Conservation (phyloP, 2,797 vertebrate genomes). For the Emys orbicularis region DNA sequence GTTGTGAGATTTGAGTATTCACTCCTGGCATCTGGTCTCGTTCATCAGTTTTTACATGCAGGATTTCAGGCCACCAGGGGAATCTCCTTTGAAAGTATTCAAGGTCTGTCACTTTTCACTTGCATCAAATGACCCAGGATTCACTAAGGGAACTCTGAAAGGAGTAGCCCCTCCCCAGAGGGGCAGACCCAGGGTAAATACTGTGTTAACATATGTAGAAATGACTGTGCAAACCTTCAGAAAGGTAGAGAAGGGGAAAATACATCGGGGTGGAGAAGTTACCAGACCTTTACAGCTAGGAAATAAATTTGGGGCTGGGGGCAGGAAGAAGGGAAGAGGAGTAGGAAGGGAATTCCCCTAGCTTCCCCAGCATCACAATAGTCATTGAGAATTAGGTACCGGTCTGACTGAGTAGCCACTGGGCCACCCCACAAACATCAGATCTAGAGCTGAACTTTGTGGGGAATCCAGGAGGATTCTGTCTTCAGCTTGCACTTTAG, state of each 20-base stretch:
- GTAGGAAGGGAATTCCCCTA: not conserved
- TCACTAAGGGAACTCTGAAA: not conserved
- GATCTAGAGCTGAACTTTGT: not conserved
- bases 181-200: not conserved
- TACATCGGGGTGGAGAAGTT: not conserved
- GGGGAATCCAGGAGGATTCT: not conserved
- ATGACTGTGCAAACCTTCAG: not conserved
- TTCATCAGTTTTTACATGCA: not conserved
- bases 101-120: not conserved
- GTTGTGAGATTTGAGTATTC: not conserved
- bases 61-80: not conserved
- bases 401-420: not conserved
- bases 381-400: not conserved
- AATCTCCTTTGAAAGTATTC: not conserved
- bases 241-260: not conserved
- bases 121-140: not conserved
- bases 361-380: not conserved
- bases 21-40: not conserved
- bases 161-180: not conserved
- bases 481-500: not conserved
- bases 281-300: not conserved
- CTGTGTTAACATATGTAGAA: not conserved
- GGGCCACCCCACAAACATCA: not conserved
- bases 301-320: not conserved
- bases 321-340: not conserved